A percentile compares a stretch with the other conserved stretches of the same genome.
phyloP scores from a whole-genome alignment of 2,113 vertebrate genomes.

The Calyptomena viridis region DNA sequence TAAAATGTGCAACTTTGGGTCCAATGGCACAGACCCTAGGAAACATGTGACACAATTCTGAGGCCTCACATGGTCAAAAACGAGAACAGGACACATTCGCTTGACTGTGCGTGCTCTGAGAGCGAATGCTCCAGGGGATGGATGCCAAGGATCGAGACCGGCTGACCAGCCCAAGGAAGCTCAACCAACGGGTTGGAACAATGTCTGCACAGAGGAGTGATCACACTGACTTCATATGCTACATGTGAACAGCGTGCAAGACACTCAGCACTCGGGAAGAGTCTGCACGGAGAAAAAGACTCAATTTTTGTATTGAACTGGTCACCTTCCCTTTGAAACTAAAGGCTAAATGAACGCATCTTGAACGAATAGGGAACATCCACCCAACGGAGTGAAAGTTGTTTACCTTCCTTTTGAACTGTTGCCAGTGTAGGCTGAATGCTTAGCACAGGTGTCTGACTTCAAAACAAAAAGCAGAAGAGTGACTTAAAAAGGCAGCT shows the following conservation, averaged over 20 bases:
- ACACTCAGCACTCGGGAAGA: background rate
- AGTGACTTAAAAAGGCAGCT: background rate
- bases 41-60: accelerated
- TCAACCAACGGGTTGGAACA: background rate
- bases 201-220: background rate
- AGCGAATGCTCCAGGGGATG: background rate
- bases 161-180: background rate
- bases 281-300: background rate
- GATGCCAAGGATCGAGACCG: background rate
- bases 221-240: accelerated
- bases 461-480: background rate
- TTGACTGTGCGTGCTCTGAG: accelerated
- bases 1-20: background rate
- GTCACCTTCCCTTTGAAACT: background rate
- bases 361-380: background rate
- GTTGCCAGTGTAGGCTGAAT: background rate
- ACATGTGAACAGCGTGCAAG: background rate
- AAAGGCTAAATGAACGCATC: background rate
- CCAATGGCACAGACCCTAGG: background rate
- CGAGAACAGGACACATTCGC: accelerated
- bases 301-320: background rate
- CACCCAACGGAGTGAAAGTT: background rate
- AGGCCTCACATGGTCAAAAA: background rate
- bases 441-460: background rate
- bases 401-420: background rate